Percentiles rank a stretch among this genome's conserved stretches.
These are phyloP conservation scores for Orchestia grillus DNA, from an alignment of 1,140 invertebrate species.

Conservation along the genomic window DNA sequence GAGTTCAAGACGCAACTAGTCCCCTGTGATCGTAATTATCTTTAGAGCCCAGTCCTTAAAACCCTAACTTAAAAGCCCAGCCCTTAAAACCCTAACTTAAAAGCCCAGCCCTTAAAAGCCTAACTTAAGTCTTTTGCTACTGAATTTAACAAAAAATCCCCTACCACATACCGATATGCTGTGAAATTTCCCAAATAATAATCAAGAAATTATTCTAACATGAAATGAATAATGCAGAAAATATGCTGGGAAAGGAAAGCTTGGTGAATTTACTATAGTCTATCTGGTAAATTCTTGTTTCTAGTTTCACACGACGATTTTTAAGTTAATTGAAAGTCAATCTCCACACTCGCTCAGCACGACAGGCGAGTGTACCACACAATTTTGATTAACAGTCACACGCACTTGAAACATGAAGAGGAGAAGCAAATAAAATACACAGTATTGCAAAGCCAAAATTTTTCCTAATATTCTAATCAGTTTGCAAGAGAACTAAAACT, in stretches of 20 bases:
- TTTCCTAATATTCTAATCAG: background rate
- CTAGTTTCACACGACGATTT: background rate
- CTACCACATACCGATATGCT: too few species aligned
- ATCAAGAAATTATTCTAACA: background rate
- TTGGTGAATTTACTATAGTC: background rate
- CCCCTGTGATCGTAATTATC: too few species aligned
- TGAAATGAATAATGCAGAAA: background rate
- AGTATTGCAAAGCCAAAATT: background rate
- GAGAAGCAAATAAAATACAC: background rate
- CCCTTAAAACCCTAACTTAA: too few species aligned
- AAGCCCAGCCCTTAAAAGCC: too few species aligned
- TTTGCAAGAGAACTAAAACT: background rate
- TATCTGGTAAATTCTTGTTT: background rate
- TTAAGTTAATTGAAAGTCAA: background rate
- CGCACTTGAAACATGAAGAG: background rate
- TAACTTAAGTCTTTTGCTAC: too few species aligned
- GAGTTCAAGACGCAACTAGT: too few species aligned
- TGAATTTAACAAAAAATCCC: too few species aligned
- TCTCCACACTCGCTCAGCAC: too few species aligned
- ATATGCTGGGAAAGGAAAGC: background rate
- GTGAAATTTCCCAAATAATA: too few species aligned
- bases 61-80: too few species aligned
- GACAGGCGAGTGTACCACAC: too few species aligned
- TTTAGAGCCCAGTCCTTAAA: too few species aligned
- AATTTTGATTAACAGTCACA: background rate